Evolutionary conservation across 1,140 invertebrate genomes (phyloP), one percentile per base, ranked within the genome.

Genomic region (Paralvinella palmiformis): DNA sequence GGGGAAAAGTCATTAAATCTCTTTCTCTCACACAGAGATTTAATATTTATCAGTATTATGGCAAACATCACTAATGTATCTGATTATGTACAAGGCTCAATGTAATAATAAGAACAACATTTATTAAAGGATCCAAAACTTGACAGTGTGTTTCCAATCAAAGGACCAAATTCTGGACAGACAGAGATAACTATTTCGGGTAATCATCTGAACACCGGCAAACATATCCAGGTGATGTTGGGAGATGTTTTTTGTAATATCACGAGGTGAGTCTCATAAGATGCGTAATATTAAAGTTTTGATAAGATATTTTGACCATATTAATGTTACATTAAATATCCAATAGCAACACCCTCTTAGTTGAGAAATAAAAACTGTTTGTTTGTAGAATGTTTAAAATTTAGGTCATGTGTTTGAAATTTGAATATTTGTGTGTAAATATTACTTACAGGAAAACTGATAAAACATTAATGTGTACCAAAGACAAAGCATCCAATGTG

Each of bases 171-270:
- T 71, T 92, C 92, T 65, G 96, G 96, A 41, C 96, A 96, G 1
- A 98, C 96, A 0, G 86, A 89, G 67, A 81, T 99, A 50, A 92
- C 92, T 1, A 89, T 99, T 62, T 88, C 87, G 66, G 96, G 96
- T n/a, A 86, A 88, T 68, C 89, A 94, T 81, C 81, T 99, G 41
- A 95, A 98, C 77, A 93, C 96, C 74, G 96, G 94, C 2, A 92
- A 91, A 20, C 87, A 87, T 64, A 89, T 95, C 59, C 86, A 85
- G 1, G 92, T 93, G 0, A 90, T 86, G 75, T 81, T 98, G 10
- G 94, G 96, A 80, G 88, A 92, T 69, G 81, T 94, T 53, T 86
- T 90, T 13, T 98, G 95, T 41, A 60, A 2, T 27, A 24, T 41
- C 41, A 60, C 24, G 24, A 24, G 17, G n/a, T 24, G 35, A 27